Percentiles rank a stretch among this genome's conserved stretches.
These are phyloP conservation scores for Lasioglossum morio DNA, from an alignment of 2,888 invertebrate genomes.

Conservation along the genomic window DNA sequence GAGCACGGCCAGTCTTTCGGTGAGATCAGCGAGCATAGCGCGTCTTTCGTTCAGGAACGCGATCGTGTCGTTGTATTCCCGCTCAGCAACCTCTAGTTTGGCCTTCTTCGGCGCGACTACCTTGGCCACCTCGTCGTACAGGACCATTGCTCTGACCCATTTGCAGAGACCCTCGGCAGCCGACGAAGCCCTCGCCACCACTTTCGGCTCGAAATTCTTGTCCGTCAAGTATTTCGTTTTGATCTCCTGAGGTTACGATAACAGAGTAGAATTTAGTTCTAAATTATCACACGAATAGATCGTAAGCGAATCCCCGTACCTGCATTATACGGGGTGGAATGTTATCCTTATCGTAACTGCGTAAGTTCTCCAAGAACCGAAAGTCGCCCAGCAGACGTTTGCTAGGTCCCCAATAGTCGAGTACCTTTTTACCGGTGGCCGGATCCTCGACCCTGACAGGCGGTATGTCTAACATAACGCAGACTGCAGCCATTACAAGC, in stretches of 20 bases:
- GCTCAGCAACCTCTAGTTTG: slow-evolving; percentile 88
- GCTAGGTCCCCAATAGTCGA: slow-evolving; percentile 90
- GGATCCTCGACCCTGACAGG: slow-evolving; percentile 85
- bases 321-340: slow-evolving; percentile 87
- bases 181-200: slow-evolving; percentile 90
- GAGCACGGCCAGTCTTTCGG: slow-evolving; percentile 86
- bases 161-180: slow-evolving; percentile 91
- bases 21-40: slow-evolving; percentile 87
- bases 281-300: neutral
- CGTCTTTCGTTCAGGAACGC: slow-evolving; percentile 88
- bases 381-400: slow-evolving; percentile 89
- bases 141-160: slow-evolving; percentile 91
- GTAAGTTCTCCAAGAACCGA: slow-evolving; percentile 88
- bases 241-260: slow-evolving; percentile 79
- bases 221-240: slow-evolving; percentile 88
- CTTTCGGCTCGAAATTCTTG: slow-evolving; percentile 88
- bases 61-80: slow-evolving; percentile 87
- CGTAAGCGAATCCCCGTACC: slow-evolving; percentile 74
- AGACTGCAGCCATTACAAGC: slow-evolving; percentile 87
- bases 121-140: slow-evolving; percentile 90
- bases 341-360: slow-evolving; percentile 90
- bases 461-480: slow-evolving; percentile 86
- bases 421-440: slow-evolving; percentile 84
- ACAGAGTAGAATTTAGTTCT: neutral
- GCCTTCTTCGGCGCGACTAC: slow-evolving; percentile 90